Percentiles rank a stretch among this genome's conserved stretches.
Conservation (phyloP, 2,797 vertebrate species). For the Philypnodon macrostomus region DNA sequence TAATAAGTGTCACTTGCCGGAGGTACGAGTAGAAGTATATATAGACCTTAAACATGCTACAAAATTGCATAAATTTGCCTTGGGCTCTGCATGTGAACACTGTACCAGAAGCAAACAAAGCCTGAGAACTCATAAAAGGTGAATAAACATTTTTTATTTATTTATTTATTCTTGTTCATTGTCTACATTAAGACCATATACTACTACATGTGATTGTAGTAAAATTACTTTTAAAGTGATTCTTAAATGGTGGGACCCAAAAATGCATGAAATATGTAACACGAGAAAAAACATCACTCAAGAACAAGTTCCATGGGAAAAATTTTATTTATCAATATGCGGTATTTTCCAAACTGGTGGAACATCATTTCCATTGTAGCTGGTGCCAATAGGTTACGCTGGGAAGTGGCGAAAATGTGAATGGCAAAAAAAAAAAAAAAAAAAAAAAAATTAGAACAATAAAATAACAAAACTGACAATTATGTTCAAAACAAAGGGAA, state of each 20-base stretch:
- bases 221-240: too few relatives aligned
- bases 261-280: conserved; percentile 9
- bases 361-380: conserved; percentile 76
- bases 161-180: too few relatives aligned
- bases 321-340: conserved; percentile 83
- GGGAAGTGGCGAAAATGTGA: conserved; percentile 68
- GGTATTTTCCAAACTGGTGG: conserved; percentile 79
- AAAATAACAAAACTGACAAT: conserved; percentile 65
- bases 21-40: conserved; percentile 5
- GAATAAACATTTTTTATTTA: neutral
- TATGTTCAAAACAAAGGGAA: conserved; percentile 75
- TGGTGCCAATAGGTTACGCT: conserved; percentile 76
- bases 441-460: conserved; percentile 60
- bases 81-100: neutral
- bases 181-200: too few relatives aligned
- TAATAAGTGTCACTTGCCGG: conserved; percentile 9
- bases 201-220: too few relatives aligned
- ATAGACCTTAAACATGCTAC: conserved; percentile 6
- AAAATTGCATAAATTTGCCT: neutral
- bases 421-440: conserved; percentile 49
- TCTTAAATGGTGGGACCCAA: too few relatives aligned
- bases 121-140: too few relatives aligned
- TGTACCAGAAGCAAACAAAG: neutral
- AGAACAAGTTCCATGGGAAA: conserved; percentile 78
- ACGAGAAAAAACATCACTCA: conserved; percentile 30